Evolutionary conservation across 2,888 invertebrate genomes (phyloP).

Genomic region (Watsonalla binaria): DNA sequence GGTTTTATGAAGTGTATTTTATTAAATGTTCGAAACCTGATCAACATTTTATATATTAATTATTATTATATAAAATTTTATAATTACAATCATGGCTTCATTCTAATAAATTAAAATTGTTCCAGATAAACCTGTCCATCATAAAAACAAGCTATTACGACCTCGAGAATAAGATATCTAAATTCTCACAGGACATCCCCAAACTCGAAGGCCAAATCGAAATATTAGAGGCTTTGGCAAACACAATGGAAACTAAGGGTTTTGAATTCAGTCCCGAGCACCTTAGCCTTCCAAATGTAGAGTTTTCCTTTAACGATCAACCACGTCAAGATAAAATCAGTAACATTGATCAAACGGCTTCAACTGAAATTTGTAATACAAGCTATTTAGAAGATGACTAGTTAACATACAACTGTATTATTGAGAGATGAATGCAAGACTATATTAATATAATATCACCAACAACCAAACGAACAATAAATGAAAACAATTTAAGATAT

Average conservation of each 20-base stretch:
- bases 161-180: conserved; percentile 46
- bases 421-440: conserved; percentile 18
- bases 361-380: conserved; percentile 4
- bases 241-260: conserved; percentile 32
- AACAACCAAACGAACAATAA: conserved; percentile 9
- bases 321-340: conserved; percentile 8
- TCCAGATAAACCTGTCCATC: conserved; percentile 48
- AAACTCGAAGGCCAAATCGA: conserved; percentile 61
- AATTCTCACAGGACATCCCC: conserved; percentile 50
- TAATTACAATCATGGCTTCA: background rate
- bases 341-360: conserved; percentile 18
- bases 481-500: background rate
- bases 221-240: conserved; percentile 49
- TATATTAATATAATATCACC: conserved; percentile 9
- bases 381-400: conserved; percentile 22
- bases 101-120: conserved; percentile 9
- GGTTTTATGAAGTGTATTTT: too few species aligned
- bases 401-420: conserved; percentile 1
- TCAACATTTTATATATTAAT: too few species aligned
- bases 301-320: conserved; percentile 27
- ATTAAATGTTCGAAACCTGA: too few species aligned
- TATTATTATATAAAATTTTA: too few species aligned
- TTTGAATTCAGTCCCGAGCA: conserved; percentile 38
- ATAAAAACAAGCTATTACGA: conserved; percentile 48
- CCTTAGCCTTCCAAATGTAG: conserved; percentile 36